Percentiles rank a stretch among this genome's conserved stretches.
These are phyloP conservation scores for Agapornis canus DNA, from an alignment of 2,797 vertebrate species.

Conservation along the genomic window DNA sequence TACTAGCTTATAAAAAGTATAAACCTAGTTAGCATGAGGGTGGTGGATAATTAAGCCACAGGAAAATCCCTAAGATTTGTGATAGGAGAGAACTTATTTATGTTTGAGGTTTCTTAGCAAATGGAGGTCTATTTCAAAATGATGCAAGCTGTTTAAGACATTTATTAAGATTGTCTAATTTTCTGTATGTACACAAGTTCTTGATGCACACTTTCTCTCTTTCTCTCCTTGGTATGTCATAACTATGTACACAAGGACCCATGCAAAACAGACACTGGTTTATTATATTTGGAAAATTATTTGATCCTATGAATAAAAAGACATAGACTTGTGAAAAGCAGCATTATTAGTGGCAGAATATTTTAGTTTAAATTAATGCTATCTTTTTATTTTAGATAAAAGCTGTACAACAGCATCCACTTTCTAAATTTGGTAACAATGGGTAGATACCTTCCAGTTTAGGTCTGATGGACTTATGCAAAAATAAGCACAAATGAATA, in stretches of 20 bases:
- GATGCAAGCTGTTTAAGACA: background rate
- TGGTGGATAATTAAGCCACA: background rate
- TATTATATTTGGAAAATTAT: background rate
- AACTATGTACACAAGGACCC: background rate
- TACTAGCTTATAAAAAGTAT: background rate
- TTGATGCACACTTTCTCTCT: background rate
- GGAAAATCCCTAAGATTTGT: background rate
- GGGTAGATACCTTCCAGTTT: background rate
- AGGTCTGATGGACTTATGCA: fast-evolving
- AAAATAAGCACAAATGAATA: background rate
- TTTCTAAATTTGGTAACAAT: background rate
- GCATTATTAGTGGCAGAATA: background rate
- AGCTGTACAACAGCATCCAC: background rate
- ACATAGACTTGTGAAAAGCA: background rate
- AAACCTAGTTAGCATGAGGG: background rate
- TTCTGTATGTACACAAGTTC: background rate
- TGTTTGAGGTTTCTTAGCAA: background rate
- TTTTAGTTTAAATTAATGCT: background rate
- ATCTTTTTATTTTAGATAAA: background rate
- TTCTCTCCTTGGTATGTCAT: background rate
- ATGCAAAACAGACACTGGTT: background rate
- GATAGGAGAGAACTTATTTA: background rate
- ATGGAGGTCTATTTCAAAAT: background rate
- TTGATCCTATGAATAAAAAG: background rate
- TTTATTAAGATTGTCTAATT: background rate